Conservation (phyloP, 2,113 vertebrate species). For the Indicator indicator region DNA sequence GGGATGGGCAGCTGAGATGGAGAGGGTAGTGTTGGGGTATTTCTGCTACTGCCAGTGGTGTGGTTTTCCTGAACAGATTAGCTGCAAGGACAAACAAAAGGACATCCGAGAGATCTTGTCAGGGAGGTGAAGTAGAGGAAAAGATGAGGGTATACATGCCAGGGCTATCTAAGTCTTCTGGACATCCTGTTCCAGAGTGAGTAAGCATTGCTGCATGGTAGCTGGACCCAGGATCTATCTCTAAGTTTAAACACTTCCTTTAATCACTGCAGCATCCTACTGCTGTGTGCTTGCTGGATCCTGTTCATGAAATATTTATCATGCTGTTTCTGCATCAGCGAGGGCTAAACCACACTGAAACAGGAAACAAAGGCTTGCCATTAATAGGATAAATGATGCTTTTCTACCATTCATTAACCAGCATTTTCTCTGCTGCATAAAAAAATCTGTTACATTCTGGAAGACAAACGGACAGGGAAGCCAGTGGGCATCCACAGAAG, state of each 20-base stretch:
- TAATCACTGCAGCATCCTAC: not conserved
- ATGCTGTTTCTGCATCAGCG: not conserved
- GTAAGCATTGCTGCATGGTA: not conserved
- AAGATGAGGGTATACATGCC: not conserved
- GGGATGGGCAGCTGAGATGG: not conserved
- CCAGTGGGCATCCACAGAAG: not conserved
- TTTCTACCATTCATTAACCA: constrained; percentile 34
- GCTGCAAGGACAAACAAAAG: not conserved
- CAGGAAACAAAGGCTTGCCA: not conserved
- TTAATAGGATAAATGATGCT: constrained; percentile 2
- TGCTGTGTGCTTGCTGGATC: not conserved
- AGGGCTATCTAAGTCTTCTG: not conserved
- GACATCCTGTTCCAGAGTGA: not conserved
- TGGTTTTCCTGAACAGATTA: not conserved
- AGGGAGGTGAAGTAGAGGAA: not conserved
- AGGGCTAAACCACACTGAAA: not conserved
- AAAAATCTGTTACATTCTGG: not conserved
- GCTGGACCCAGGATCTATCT: not conserved
- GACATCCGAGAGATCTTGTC: not conserved
- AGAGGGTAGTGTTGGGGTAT: not conserved
- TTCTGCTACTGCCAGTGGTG: not conserved
- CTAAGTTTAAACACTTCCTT: not conserved
- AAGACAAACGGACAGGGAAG: not conserved
- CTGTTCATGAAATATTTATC: constrained; percentile 40
- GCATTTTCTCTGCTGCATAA: not conserved